phyloP scores from a whole-genome alignment of 1,140 invertebrate species.

The Penaeus chinensis region DNA sequence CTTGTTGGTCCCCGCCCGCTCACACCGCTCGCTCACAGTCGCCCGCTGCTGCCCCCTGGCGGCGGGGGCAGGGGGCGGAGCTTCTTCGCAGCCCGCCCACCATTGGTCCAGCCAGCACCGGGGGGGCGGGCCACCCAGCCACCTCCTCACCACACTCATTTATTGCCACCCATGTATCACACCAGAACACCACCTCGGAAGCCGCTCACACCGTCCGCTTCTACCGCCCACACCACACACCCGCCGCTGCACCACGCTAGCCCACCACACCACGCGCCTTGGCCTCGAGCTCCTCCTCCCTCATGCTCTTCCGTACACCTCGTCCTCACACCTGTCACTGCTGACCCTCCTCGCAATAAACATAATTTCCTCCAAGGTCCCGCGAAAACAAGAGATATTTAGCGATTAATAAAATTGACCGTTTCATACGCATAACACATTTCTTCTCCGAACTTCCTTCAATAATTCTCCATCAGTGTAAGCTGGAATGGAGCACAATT shows the following conservation, averaged over 20 bases:
- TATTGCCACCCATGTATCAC: conserved; percentile 61
- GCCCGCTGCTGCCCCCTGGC: conserved; percentile 60
- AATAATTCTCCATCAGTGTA: too few relatives aligned
- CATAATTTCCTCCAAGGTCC: background rate
- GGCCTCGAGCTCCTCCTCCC: background rate
- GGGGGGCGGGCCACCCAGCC: conserved; percentile 39
- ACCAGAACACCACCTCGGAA: conserved; percentile 43
- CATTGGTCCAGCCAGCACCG: conserved; percentile 31
- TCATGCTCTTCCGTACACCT: background rate
- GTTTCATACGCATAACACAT: too few relatives aligned
- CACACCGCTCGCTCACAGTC: conserved; percentile 36
- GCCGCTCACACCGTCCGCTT: conserved; percentile 34
- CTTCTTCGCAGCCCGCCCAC: conserved; percentile 1
- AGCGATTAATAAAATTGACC: too few relatives aligned
- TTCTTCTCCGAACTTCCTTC: too few relatives aligned
- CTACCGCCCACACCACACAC: conserved; percentile 43
- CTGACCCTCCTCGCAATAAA: background rate
- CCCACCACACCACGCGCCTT: conserved; percentile 2
- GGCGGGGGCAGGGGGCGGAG: conserved; percentile 30
- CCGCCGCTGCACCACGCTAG: conserved; percentile 23
- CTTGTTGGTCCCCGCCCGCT: conserved; percentile 49
- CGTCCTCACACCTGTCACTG: conserved; percentile 5
- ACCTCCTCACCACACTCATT: conserved; percentile 52
- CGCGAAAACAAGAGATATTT: background rate
- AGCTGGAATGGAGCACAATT: too few relatives aligned